Conservation (phyloP, 2,888 invertebrate species). For the Athalia rosae region DNA sequence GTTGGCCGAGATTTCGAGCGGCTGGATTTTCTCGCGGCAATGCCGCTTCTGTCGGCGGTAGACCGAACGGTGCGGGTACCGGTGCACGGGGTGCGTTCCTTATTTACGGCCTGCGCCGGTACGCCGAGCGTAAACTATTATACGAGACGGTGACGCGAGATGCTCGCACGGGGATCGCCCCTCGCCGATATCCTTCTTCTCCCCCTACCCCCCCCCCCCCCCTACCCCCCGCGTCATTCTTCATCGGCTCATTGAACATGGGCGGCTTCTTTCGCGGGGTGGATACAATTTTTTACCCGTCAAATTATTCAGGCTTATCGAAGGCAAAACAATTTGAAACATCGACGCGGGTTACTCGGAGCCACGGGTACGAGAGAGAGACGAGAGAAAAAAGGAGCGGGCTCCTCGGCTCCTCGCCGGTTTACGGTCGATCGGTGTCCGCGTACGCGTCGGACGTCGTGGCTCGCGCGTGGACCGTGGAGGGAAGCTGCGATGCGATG, state of each 20-base stretch:
- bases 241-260: background rate
- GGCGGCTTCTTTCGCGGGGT: background rate
- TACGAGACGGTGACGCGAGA: constrained; percentile 22
- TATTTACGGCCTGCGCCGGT: constrained; percentile 25
- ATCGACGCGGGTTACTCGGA: constrained; percentile 36
- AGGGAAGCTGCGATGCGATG: constrained; percentile 33
- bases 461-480: constrained; percentile 59
- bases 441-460: constrained; percentile 56
- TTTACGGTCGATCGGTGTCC: constrained; percentile 51
- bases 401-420: constrained; percentile 20
- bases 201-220: background rate
- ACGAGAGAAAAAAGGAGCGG: constrained; percentile 25
- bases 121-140: constrained; percentile 47
- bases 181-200: background rate
- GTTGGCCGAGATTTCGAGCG: constrained; percentile 12
- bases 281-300: background rate
- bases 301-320: background rate
- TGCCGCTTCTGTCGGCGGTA: background rate
- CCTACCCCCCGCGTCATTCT: background rate
- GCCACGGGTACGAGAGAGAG: constrained; percentile 51
- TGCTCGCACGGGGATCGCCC: constrained; percentile 9
- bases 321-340: background rate
- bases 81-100: constrained; percentile 40
- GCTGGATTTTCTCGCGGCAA: no score
- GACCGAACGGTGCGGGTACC: background rate